phyloP scores from a whole-genome alignment of 2,113 vertebrate species.

The Felis chaus region DNA sequence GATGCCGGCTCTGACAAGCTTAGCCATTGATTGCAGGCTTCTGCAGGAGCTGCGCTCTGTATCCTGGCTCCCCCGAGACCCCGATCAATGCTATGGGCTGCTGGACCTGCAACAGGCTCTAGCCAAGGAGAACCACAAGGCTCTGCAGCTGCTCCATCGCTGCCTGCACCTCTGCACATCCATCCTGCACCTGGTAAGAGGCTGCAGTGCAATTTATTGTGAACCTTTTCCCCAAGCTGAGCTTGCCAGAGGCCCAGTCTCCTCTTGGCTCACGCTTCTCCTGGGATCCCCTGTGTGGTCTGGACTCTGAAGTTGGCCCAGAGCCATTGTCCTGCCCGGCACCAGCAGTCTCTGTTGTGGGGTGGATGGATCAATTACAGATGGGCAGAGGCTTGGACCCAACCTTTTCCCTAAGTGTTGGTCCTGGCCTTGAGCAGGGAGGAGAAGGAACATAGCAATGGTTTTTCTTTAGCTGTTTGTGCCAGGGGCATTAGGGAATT shows the following conservation, averaged over 20 bases:
- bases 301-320: background rate
- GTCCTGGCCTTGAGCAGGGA: background rate
- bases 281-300: background rate
- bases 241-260: background rate
- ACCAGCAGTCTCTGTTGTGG: background rate
- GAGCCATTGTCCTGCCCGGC: background rate
- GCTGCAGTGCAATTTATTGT: background rate
- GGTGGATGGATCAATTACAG: background rate
- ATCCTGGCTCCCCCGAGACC: slow-evolving; percentile 83
- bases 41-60: slow-evolving; percentile 84
- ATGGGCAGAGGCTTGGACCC: background rate
- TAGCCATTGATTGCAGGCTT: slow-evolving; percentile 77
- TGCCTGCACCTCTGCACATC: slow-evolving; percentile 78
- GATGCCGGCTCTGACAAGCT: background rate
- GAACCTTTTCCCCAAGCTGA: background rate
- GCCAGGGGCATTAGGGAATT: background rate
- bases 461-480: slow-evolving; percentile 36
- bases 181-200: slow-evolving; percentile 84
- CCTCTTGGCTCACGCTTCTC: background rate
- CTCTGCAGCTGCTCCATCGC: slow-evolving; percentile 74
- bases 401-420: background rate
- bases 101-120: slow-evolving; percentile 81
- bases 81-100: slow-evolving; percentile 78
- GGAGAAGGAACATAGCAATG: background rate
- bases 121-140: slow-evolving; percentile 63